Percentiles rank a stretch among this genome's conserved stretches.
Conservation (phyloP, 2,888 invertebrate species). For the Philereme transversata region DNA sequence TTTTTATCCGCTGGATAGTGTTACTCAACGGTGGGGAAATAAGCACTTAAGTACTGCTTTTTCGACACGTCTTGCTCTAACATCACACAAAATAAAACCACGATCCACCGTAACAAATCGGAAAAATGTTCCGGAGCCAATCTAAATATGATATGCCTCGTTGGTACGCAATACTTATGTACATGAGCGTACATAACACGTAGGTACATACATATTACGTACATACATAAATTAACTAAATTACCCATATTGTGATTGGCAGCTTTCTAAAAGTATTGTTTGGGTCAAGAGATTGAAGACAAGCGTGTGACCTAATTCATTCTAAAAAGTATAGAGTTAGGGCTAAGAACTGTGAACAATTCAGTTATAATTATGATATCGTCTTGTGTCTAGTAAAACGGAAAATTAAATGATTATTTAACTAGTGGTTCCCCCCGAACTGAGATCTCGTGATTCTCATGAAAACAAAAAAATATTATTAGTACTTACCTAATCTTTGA, state of each 20-base stretch:
- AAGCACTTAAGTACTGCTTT: too few relatives aligned
- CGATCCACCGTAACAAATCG: constrained; percentile 24
- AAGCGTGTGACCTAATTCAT: neutral
- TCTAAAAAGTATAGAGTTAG: neutral
- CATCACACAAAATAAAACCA: constrained; percentile 19
- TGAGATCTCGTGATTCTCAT: too few relatives aligned
- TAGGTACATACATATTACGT: constrained; percentile 37
- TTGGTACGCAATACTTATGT: constrained; percentile 22
- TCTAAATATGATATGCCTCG: constrained; percentile 29
- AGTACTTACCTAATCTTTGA: too few relatives aligned
- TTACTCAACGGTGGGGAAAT: too few relatives aligned
- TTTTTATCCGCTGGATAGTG: too few relatives aligned
- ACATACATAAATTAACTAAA: constrained; percentile 59
- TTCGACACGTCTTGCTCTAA: constrained; percentile 1
- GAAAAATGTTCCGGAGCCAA: constrained; percentile 20
- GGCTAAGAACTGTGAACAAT: neutral
- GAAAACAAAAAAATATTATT: too few relatives aligned
- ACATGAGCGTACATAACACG: constrained; percentile 24
- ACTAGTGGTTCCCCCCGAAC: too few relatives aligned
- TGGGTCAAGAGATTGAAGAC: constrained; percentile 35
- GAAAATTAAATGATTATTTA: too few relatives aligned
- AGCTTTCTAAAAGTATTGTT: constrained; percentile 63
- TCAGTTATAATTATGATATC: neutral
- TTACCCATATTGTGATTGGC: constrained; percentile 60
- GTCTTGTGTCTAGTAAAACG: too few relatives aligned